A percentile compares a stretch with the other conserved stretches of the same genome.
These are phyloP conservation scores for Heteromurus nitidus DNA, from an alignment of 2,888 invertebrate genomes.

Conservation along the genomic window DNA sequence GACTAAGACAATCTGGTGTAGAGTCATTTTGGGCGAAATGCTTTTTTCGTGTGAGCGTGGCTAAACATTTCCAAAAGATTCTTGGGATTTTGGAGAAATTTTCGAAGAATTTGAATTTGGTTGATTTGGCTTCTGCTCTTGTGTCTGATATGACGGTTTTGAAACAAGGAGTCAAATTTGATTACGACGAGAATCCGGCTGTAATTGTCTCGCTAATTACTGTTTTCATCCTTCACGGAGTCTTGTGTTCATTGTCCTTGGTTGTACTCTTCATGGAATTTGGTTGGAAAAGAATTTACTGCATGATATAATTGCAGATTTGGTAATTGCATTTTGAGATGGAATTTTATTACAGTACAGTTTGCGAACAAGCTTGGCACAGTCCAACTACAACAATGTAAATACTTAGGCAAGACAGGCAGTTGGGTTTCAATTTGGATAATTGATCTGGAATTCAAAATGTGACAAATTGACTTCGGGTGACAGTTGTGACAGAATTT, in stretches of 20 bases:
- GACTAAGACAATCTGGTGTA: constrained; percentile 25
- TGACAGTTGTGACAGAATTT: too few relatives aligned
- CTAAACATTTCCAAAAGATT: neutral
- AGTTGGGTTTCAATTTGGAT: too few relatives aligned
- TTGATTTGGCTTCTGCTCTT: neutral
- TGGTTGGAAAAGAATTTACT: too few relatives aligned
- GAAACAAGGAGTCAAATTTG: neutral
- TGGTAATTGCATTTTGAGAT: too few relatives aligned
- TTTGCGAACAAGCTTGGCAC: too few relatives aligned
- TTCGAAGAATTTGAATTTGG: neutral
- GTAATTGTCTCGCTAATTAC: neutral
- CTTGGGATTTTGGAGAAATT: neutral
- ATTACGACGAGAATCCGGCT: neutral
- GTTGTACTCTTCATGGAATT: neutral
- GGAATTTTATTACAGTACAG: too few relatives aligned
- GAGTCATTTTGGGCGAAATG: neutral
- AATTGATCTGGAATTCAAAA: too few relatives aligned
- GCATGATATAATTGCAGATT: too few relatives aligned
- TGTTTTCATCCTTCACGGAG: neutral
- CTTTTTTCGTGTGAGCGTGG: neutral
- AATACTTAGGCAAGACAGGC: too few relatives aligned
- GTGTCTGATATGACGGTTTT: neutral
- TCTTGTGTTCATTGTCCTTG: neutral
- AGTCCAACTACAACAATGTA: too few relatives aligned
- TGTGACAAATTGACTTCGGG: too few relatives aligned